These are phyloP conservation scores for Eospalax fontanierii DNA, from an alignment of 2,797 vertebrate species.

Conservation along the genomic window DNA sequence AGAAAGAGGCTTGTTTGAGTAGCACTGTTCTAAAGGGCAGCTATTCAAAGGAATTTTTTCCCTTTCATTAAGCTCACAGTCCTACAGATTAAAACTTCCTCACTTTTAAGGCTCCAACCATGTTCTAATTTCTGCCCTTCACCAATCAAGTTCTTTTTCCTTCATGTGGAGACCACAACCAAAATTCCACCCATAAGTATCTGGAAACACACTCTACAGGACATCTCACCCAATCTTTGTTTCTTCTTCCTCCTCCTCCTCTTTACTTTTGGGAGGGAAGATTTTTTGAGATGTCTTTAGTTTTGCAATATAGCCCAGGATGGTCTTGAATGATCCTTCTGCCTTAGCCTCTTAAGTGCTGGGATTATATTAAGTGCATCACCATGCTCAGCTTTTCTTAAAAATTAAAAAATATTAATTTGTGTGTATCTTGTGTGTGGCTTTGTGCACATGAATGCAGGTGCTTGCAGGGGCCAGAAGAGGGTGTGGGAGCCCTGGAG, in stretches of 20 bases:
- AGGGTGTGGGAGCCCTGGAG: no score
- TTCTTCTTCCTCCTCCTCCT: not conserved
- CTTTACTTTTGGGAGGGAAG: not conserved
- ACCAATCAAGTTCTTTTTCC: not conserved
- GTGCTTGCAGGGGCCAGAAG: no score
- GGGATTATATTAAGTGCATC: not conserved
- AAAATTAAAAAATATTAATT: no score
- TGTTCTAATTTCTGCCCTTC: not conserved
- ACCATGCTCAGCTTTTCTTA: not conserved
- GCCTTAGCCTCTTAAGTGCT: not conserved
- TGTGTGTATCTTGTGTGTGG: no score
- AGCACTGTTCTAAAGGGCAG: not conserved
- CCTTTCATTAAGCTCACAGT: not conserved
- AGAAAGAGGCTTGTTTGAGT: not conserved
- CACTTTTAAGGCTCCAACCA: not conserved
- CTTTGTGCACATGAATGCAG: no score
- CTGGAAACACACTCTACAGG: not conserved
- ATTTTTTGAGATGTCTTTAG: no score
- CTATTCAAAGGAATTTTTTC: not conserved
- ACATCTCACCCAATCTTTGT: not conserved
- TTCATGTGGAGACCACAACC: slow-evolving; percentile 2
- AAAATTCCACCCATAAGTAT: not conserved
- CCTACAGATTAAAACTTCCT: not conserved
- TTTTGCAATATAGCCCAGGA: not conserved
- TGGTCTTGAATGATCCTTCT: not conserved